Conservation (phyloP, 64 coral and sea anemone genomes). For the Hydrozoanthus tunicans region DNA sequence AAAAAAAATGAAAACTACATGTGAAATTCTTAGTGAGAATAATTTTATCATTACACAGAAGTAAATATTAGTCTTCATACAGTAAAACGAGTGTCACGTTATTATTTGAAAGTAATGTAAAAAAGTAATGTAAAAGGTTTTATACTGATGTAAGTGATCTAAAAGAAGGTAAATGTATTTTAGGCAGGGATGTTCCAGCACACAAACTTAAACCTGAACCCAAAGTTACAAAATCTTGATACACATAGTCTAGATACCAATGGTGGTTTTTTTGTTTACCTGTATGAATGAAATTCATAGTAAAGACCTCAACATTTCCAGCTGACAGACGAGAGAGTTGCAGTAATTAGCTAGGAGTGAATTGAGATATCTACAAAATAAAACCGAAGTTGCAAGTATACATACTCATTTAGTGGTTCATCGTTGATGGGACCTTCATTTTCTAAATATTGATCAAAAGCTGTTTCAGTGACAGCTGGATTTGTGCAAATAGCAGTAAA, state of each 20-base stretch:
- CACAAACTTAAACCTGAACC: background rate
- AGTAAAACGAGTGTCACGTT: background rate
- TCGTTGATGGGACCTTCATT: background rate
- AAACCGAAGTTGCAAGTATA: conserved; percentile 4
- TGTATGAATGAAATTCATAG: background rate
- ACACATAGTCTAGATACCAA: background rate
- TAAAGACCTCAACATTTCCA: background rate
- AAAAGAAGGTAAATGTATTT: background rate
- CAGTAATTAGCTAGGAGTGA: no score
- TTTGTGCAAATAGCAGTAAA: conserved; percentile 12
- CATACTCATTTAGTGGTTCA: conserved; percentile 29
- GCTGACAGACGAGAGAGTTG: no score
- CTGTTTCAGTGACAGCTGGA: conserved; percentile 1
- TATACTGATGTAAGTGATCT: background rate
- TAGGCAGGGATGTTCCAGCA: background rate
- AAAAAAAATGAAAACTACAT: background rate
- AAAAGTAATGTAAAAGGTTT: background rate
- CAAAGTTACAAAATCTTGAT: background rate
- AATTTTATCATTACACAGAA: background rate
- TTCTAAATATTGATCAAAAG: conserved; percentile 7
- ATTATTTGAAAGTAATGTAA: background rate
- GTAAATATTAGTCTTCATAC: background rate
- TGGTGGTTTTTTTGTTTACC: background rate
- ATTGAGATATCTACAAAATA: no score
- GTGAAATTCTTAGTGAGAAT: conserved; percentile 1